A percentile compares a stretch with the other conserved stretches of the same genome.
phyloP scores from a whole-genome alignment of 2,888 invertebrate species.

The Orchesella flavescens region DNA sequence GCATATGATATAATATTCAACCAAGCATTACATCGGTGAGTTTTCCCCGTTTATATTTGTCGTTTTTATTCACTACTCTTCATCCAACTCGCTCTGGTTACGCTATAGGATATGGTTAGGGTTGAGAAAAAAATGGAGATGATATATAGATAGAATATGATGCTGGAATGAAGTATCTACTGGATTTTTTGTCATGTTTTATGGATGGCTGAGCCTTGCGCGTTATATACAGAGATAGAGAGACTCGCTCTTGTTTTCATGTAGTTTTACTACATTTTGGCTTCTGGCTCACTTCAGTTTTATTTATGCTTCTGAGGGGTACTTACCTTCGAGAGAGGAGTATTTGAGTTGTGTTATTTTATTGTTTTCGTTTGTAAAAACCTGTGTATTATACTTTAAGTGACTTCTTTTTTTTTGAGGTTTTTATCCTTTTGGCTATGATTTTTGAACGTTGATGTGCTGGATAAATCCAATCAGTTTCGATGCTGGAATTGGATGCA shows the following conservation, averaged over 20 bases:
- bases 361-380: background rate
- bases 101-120: background rate
- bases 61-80: background rate
- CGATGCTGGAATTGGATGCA: background rate
- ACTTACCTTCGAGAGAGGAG: slow-evolving; percentile 20
- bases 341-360: slow-evolving; percentile 12
- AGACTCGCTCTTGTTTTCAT: slow-evolving; percentile 34
- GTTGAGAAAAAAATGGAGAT: no score
- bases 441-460: no score
- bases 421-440: no score
- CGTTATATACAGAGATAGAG: no score
- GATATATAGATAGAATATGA: background rate
- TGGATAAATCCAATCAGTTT: background rate
- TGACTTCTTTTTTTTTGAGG: no score
- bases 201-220: slow-evolving; percentile 46
- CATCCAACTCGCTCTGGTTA: background rate
- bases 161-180: slow-evolving; percentile 8
- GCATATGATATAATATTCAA: background rate
- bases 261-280: slow-evolving; percentile 26
- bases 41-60: slow-evolving; percentile 14
- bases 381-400: no score
- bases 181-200: slow-evolving; percentile 36
- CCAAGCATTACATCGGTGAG: slow-evolving; percentile 27
- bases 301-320: slow-evolving; percentile 38
- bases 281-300: slow-evolving; percentile 55